Evolutionary conservation across 2,888 invertebrate species (phyloP).

Genomic region (Thereva unica): DNA sequence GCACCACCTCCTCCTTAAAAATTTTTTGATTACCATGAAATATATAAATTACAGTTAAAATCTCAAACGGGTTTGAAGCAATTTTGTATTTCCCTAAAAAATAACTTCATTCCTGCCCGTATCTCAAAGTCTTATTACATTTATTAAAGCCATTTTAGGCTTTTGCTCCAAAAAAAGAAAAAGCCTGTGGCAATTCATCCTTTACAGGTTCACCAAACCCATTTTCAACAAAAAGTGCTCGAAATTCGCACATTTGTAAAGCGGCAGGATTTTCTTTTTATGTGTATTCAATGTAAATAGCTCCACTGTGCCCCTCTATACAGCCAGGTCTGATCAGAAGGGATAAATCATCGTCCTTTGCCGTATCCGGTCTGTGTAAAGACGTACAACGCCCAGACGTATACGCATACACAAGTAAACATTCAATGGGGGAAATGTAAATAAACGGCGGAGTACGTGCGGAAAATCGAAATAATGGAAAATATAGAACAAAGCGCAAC

Average conservation of each 20-base stretch:
- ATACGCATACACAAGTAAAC: background rate
- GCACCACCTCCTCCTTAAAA: no score
- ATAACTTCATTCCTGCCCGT: background rate
- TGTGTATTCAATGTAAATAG: slow-evolving; percentile 31
- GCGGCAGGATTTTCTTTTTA: slow-evolving; percentile 30
- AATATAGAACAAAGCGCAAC: slow-evolving; percentile 32
- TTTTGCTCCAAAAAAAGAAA: slow-evolving; percentile 21
- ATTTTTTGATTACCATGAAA: no score
- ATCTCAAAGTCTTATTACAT: slow-evolving; percentile 10
- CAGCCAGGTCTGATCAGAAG: background rate
- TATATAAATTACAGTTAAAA: no score
- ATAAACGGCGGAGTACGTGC: slow-evolving; percentile 7
- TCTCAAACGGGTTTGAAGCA: no score
- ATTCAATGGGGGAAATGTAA: slow-evolving; percentile 12
- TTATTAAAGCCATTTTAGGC: slow-evolving; percentile 14
- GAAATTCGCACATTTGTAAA: slow-evolving; percentile 32
- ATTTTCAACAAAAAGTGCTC: slow-evolving; percentile 29
- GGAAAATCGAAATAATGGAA: slow-evolving; percentile 30
- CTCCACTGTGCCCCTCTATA: background rate
- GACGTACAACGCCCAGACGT: slow-evolving; percentile 1
- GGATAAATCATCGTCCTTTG: slow-evolving; percentile 21
- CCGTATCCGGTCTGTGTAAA: background rate
- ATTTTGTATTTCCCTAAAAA: no score
- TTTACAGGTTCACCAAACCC: slow-evolving; percentile 36
- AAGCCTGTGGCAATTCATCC: slow-evolving; percentile 24